phyloP scores from a whole-genome alignment of 2,797 vertebrate species.

The Eidolon dupreanum region DNA sequence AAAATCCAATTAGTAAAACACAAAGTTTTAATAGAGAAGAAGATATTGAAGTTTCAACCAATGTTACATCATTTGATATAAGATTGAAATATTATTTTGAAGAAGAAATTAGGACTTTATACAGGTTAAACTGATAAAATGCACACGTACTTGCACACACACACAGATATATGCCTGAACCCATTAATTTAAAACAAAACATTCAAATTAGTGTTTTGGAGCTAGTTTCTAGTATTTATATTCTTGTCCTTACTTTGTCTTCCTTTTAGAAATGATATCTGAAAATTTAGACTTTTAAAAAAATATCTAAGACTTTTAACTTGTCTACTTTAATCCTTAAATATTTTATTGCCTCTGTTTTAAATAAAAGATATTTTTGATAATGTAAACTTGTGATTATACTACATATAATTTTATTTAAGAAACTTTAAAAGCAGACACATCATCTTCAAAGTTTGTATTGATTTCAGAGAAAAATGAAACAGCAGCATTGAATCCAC shows the following conservation, averaged over 20 bases:
- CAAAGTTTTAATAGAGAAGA: not conserved
- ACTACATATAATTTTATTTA: not conserved
- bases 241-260: not conserved
- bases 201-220: not conserved
- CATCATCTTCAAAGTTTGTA: not conserved
- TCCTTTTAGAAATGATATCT: not conserved
- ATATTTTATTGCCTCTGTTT: not conserved
- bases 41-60: not conserved
- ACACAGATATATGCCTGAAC: rapidly evolving
- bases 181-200: not conserved
- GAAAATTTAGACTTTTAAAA: not conserved
- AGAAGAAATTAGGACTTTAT: not conserved
- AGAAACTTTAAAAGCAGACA: not conserved
- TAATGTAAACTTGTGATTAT: not conserved
- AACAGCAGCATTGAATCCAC: rapidly evolving
- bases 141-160: not conserved
- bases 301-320: not conserved
- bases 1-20: not conserved
- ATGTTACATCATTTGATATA: not conserved
- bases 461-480: not conserved
- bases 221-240: not conserved
- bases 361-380: not conserved
- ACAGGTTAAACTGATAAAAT: not conserved
- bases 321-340: not conserved
- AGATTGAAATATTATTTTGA: not conserved